Base-by-base conservation (phyloP, 2,113 vertebrate species). In the Serilophus lunatus region DNA sequence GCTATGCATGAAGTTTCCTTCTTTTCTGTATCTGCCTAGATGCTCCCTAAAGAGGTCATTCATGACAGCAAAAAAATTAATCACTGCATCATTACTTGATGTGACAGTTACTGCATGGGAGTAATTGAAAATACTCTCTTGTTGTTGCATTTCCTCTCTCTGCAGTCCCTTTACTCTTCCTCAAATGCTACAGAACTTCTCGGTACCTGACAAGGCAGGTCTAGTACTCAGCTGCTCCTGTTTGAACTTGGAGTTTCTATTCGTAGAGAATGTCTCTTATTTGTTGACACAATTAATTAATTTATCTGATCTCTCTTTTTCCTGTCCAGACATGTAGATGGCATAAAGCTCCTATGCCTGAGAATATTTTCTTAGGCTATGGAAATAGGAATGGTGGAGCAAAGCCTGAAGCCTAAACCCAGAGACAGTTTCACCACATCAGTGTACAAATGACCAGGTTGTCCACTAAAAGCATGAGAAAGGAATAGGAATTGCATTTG, bases 401-500 rank as follows among this genome's bases (percentile, higher is more conserved):
- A 3, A 80, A 81, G 50, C 54, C 75, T 81, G 47, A 47, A 86
- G 60, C 35, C 68, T 66, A 77, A 83, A 80, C 42, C 86, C 70
- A 50, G 33, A 92, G 88, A 54, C 29, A 81, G 11, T 93, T 96
- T 93, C 36, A 0, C 71, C 88, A 66, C 88, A 69, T 59, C 35
- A 68, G 59, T 86, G 76, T 77, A 29, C 59, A 54, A 88, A 93
- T 94, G 90, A 83, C 82, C 79, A 77, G 72, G 42, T 38, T 90
- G 82, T 68, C 72, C 88, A 40, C 68, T 81, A 80, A 38, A 66
- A 88, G 88, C 12, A 6, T 96, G 91, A 93, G 95, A 97, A 97
- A 92, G 80, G 76, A 92, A 92, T 86, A 94, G 93, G 94, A 90
- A 90, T 94, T 90, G 25, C 50, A 74, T 74, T 77, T 76, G 82